Percentiles rank a stretch among this genome's conserved stretches.
phyloP scores from a whole-genome alignment of 1,140 invertebrate species.

The Heliconius melpomene region DNA sequence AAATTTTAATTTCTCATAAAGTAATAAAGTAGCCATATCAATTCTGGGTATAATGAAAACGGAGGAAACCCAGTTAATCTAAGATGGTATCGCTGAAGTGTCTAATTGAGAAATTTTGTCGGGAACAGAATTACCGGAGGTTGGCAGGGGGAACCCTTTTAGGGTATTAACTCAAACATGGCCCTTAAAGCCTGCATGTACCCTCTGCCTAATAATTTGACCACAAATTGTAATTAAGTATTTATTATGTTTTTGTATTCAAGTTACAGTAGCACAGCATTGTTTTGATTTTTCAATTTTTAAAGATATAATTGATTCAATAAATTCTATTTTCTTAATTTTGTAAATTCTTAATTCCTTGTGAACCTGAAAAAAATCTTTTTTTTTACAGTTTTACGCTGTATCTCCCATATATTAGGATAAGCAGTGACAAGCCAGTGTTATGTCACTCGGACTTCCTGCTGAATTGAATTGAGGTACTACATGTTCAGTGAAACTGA shows the following conservation, averaged over 20 bases:
- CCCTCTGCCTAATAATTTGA: neutral
- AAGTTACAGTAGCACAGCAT: too few relatives aligned
- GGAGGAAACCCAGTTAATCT: conserved; percentile 16
- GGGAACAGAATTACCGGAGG: conserved; percentile 16
- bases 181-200: neutral
- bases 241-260: neutral
- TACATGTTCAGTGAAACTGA: too few relatives aligned
- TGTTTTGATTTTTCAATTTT: too few relatives aligned
- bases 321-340: too few relatives aligned
- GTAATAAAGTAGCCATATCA: neutral
- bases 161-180: conserved; percentile 22
- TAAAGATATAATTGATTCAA: too few relatives aligned
- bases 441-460: too few relatives aligned
- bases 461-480: too few relatives aligned
- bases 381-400: too few relatives aligned
- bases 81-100: conserved; percentile 23
- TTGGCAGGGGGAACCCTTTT: conserved; percentile 16
- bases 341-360: too few relatives aligned
- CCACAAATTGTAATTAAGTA: neutral
- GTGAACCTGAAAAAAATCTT: too few relatives aligned
- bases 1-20: conserved; percentile 1
- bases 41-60: conserved; percentile 13
- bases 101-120: conserved; percentile 24
- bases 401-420: too few relatives aligned
- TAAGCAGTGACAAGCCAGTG: too few relatives aligned